Evolutionary conservation across 2,113 vertebrate species (phyloP).

Genomic region (Rhinolophus ferrumequinum): DNA sequence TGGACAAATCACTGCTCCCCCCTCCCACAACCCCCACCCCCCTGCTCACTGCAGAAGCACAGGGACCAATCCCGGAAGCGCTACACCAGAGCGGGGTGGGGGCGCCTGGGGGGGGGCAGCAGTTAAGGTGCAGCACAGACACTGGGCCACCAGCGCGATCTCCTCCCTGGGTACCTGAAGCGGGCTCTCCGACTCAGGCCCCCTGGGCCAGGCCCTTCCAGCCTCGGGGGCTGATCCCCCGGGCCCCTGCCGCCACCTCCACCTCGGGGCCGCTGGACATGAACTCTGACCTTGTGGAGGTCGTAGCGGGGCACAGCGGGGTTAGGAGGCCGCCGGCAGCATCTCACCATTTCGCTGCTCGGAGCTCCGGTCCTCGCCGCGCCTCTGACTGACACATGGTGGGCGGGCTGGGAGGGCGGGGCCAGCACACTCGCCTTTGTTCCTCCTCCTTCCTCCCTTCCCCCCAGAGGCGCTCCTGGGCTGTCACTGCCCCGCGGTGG

Average conservation of each 20-base stretch:
- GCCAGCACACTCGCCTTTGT: constrained; percentile 72
- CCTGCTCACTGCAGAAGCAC: constrained; percentile 87
- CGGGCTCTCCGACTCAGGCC: constrained; percentile 85
- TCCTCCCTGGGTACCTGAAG: constrained; percentile 89
- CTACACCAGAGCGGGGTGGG: constrained; percentile 57
- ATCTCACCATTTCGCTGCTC: constrained; percentile 94
- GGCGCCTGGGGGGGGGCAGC: not conserved
- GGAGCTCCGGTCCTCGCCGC: constrained; percentile 88
- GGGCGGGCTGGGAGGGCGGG: constrained; percentile 79
- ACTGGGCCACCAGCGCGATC: not conserved
- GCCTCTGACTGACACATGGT: constrained; percentile 91
- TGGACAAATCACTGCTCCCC: not conserved
- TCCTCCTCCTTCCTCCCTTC: constrained; percentile 80
- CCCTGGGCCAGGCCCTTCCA: constrained; percentile 78
- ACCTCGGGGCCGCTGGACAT: constrained; percentile 86
- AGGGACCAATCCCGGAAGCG: constrained; percentile 87
- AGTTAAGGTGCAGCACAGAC: not conserved
- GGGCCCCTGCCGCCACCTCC: constrained; percentile 81
- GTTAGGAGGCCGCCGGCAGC: constrained; percentile 88
- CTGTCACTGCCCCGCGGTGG: constrained; percentile 79
- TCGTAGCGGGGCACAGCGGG: constrained; percentile 87
- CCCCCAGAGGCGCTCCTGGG: constrained; percentile 77
- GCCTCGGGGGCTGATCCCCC: constrained; percentile 78
- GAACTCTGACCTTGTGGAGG: constrained; percentile 90
- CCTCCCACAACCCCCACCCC: constrained; percentile 61